Conservation (phyloP, 2,797 vertebrate genomes). For the Mus caroli region DNA sequence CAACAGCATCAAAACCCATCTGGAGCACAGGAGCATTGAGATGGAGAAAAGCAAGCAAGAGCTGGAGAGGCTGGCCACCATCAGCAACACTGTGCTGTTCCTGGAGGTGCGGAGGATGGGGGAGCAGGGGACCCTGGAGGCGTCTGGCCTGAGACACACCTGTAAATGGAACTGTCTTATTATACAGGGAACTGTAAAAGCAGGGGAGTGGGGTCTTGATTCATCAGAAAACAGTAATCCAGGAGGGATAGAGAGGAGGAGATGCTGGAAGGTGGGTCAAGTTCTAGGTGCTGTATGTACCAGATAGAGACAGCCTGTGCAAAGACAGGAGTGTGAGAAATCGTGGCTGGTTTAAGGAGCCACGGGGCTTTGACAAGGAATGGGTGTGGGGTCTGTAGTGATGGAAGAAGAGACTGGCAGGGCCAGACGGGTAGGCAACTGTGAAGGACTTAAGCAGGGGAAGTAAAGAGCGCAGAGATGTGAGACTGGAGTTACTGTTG, state of each 20-base stretch:
- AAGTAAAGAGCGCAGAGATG: background rate
- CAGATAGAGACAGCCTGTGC: background rate
- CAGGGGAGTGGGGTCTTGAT: background rate
- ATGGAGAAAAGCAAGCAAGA: conserved; percentile 90
- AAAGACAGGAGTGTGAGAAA: background rate
- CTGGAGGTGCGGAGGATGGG: conserved; percentile 88
- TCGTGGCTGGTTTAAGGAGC: background rate
- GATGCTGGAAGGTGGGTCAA: background rate
- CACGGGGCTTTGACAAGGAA: background rate
- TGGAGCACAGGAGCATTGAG: conserved; percentile 89
- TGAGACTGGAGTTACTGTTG: background rate
- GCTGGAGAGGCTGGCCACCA: conserved; percentile 89
- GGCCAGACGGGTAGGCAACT: background rate
- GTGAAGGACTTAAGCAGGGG: background rate
- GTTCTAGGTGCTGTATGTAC: background rate
- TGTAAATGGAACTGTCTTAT: background rate
- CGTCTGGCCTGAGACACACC: background rate
- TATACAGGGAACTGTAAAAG: background rate
- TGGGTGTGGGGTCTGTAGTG: background rate
- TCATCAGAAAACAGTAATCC: background rate
- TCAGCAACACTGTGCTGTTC: conserved; percentile 91
- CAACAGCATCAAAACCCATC: conserved; percentile 90
- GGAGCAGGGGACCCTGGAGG: accelerated
- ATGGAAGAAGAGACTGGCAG: background rate
- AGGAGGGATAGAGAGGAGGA: background rate